Evolutionary conservation across 1,140 invertebrate species (phyloP).

Genomic region (Drosophila ambigua): DNA sequence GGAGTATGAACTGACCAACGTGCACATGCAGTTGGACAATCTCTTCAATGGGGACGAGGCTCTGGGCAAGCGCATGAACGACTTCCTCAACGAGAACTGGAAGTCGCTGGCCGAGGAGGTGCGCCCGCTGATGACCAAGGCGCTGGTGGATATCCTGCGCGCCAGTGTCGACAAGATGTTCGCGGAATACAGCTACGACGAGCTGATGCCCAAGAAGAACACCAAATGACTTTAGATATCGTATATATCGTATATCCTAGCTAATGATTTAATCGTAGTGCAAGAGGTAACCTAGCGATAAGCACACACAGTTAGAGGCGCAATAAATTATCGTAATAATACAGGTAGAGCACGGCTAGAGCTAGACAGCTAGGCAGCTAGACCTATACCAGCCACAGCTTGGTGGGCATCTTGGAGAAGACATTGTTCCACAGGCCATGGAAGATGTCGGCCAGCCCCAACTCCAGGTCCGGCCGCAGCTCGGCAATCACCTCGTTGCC

Average conservation of each 20-base stretch:
- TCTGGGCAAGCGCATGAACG: conserved; percentile 87
- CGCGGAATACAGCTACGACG: conserved; percentile 72
- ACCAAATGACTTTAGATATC: too few species aligned
- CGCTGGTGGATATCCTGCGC: conserved; percentile 85
- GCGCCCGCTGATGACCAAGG: conserved; percentile 85
- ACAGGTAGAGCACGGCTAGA: background rate
- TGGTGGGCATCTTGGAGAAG: conserved; percentile 90
- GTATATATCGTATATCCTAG: conserved; percentile 9
- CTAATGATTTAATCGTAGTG: conserved; percentile 46
- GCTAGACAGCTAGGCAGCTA: background rate
- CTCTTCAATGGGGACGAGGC: conserved; percentile 89
- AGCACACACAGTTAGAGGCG: conserved; percentile 35
- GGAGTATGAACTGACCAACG: conserved; percentile 86
- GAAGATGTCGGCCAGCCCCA: conserved; percentile 91
- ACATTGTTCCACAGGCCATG: conserved; percentile 90
- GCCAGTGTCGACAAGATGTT: conserved; percentile 86
- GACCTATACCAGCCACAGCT: conserved; percentile 88
- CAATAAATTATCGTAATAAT: conserved; percentile 68
- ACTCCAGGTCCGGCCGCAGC: conserved; percentile 91
- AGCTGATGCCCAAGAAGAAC: conserved; percentile 57
- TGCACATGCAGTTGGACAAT: conserved; percentile 87
- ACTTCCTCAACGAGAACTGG: conserved; percentile 87
- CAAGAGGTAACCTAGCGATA: conserved; percentile 34
- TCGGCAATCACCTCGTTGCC: conserved; percentile 92
- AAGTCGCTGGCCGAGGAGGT: conserved; percentile 85